These are phyloP conservation scores for Eumeta japonica DNA, from an alignment of 1,140 invertebrate species.

Conservation along the genomic window DNA sequence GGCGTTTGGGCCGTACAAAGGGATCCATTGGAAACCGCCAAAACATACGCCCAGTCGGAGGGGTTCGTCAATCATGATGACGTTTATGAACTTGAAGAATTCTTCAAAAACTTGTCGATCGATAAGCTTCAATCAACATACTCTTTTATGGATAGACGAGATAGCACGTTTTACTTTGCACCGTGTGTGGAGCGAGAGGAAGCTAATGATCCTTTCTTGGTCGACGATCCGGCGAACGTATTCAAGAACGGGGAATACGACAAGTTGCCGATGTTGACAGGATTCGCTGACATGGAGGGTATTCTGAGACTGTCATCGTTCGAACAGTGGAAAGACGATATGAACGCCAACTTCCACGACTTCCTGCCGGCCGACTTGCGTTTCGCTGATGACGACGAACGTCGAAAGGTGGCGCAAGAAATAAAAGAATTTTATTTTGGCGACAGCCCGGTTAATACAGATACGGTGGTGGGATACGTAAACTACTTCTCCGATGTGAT, in stretches of 20 bases:
- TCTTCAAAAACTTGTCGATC: constrained; percentile 22
- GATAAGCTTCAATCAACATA: constrained; percentile 15
- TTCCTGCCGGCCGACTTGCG: constrained; percentile 28
- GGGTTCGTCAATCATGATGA: constrained; percentile 19
- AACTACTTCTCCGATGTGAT: not conserved
- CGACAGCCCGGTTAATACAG: constrained; percentile 11
- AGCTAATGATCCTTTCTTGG: constrained; percentile 20
- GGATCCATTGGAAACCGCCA: constrained; percentile 25
- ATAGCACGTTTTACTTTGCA: constrained; percentile 16
- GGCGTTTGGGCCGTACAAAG: constrained; percentile 16
- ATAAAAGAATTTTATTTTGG: constrained; percentile 33
- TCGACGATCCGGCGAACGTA: constrained; percentile 25
- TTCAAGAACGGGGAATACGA: constrained; percentile 24
- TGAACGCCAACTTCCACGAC: constrained; percentile 31
- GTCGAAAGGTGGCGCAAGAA: constrained; percentile 15
- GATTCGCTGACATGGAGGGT: constrained; percentile 31
- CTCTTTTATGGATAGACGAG: constrained; percentile 11
- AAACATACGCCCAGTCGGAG: constrained; percentile 16
- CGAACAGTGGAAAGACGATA: constrained; percentile 20
- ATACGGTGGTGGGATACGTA: not conserved
- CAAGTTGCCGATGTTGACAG: constrained; percentile 27
- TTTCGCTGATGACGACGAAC: constrained; percentile 22
- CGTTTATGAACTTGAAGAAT: constrained; percentile 24
- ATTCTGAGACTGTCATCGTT: constrained; percentile 18
- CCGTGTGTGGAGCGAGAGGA: constrained; percentile 27